phyloP scores from a whole-genome alignment of 2,113 vertebrate species.

The Chaetura pelagica region DNA sequence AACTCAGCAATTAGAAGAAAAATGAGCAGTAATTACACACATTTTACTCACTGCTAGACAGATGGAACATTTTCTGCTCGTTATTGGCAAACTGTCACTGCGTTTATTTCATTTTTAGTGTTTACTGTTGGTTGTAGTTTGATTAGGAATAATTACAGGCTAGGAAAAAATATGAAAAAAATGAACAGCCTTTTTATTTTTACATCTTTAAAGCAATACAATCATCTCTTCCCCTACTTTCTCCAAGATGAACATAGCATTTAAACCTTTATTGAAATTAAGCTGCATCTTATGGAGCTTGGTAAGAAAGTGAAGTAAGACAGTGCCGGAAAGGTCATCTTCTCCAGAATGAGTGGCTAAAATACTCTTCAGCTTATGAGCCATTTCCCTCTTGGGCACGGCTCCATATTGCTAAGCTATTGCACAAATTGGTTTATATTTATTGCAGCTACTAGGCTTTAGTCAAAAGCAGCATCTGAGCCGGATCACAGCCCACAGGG shows the following conservation, averaged over 20 bases:
- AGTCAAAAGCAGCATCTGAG: neutral
- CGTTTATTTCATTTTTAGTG: constrained; percentile 81
- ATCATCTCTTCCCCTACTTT: neutral
- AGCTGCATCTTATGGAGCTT: neutral
- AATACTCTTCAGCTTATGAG: neutral
- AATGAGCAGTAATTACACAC: constrained; percentile 85
- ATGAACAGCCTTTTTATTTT: constrained; percentile 64
- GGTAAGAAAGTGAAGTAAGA: neutral
- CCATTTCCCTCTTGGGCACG: neutral
- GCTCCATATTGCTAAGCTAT: neutral
- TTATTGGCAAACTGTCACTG: constrained; percentile 83
- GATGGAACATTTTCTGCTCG: constrained; percentile 78
- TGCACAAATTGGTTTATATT: neutral
- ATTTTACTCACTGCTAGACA: constrained; percentile 82
- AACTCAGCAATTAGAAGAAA: constrained; percentile 85
- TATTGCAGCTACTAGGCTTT: neutral
- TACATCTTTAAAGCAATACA: constrained; percentile 48
- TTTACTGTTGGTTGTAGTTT: constrained; percentile 83
- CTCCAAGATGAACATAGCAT: neutral
- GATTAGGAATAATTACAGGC: constrained; percentile 82
- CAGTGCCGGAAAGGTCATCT: neutral
- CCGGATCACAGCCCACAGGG: neutral
- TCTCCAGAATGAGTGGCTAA: neutral
- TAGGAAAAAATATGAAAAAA: constrained; percentile 75
- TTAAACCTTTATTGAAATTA: neutral